A percentile compares a stretch with the other conserved stretches of the same genome.
These are phyloP conservation scores for Drosophila ustulata DNA, from an alignment of 2,888 invertebrate species.

Conservation along the genomic window DNA sequence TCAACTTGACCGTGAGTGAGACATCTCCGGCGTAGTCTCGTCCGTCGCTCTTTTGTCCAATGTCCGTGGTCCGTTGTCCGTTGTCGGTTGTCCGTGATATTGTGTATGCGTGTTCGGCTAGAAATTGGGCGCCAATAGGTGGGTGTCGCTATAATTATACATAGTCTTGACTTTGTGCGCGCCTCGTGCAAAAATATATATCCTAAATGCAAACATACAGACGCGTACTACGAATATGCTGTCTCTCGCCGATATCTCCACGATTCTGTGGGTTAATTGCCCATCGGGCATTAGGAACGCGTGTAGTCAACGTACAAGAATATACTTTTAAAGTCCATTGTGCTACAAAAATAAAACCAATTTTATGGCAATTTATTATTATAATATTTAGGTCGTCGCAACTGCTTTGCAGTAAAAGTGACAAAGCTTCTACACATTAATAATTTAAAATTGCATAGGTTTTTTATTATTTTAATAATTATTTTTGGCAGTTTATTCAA, in stretches of 20 bases:
- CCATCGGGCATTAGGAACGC: constrained; percentile 10
- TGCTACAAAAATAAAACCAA: background rate
- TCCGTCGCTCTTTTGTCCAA: constrained; percentile 30
- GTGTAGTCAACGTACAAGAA: background rate
- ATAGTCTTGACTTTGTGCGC: constrained; percentile 79
- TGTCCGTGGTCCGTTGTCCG: constrained; percentile 29
- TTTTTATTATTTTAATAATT: too few relatives aligned
- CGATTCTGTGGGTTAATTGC: constrained; percentile 35
- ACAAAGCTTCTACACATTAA: too few relatives aligned
- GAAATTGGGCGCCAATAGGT: constrained; percentile 81
- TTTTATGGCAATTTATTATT: background rate
- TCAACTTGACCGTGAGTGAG: constrained; percentile 78
- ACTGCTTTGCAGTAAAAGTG: too few relatives aligned
- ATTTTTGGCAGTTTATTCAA: too few relatives aligned
- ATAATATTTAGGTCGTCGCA: background rate
- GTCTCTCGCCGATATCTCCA: constrained; percentile 17
- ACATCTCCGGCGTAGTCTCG: constrained; percentile 30
- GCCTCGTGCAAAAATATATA: constrained; percentile 76
- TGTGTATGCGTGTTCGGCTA: constrained; percentile 40
- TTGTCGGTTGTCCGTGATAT: constrained; percentile 64
- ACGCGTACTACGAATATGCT: constrained; percentile 1
- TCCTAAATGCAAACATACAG: constrained; percentile 25
- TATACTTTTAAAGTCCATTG: background rate
- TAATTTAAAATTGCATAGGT: too few relatives aligned
- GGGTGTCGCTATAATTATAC: constrained; percentile 80